Conservation (phyloP, 1,140 invertebrate genomes). For the Cardiocondyla obscurior region DNA sequence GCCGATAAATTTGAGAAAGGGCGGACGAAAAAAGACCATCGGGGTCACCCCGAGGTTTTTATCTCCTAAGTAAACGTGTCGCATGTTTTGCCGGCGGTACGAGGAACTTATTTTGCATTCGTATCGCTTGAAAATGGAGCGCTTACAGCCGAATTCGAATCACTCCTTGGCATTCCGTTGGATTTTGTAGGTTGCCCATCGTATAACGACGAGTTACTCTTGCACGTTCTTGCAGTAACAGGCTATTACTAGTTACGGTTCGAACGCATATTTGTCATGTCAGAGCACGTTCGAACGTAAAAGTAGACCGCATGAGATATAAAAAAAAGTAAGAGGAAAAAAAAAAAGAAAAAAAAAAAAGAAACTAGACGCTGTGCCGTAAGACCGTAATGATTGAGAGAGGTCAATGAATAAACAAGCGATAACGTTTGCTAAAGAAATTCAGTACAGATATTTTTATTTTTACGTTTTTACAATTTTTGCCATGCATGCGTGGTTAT, state of each 20-base stretch:
- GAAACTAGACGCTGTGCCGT: neutral
- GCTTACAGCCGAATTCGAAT: neutral
- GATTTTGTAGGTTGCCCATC: conserved; percentile 23
- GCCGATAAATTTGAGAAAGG: neutral
- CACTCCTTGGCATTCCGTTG: conserved; percentile 12
- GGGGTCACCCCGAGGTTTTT: neutral
- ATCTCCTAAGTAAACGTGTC: neutral
- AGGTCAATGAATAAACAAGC: conserved; percentile 45
- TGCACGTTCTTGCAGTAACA: conserved; percentile 28
- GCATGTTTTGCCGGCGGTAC: no score
- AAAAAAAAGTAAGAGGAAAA: neutral
- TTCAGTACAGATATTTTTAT: conserved; percentile 17
- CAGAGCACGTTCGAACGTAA: conserved; percentile 60
- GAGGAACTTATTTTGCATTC: neutral
- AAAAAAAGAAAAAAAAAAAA: no score
- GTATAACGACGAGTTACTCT: conserved; percentile 18
- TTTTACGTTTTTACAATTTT: neutral
- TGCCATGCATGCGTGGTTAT: neutral
- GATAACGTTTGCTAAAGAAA: conserved; percentile 14
- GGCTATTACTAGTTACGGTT: conserved; percentile 42
- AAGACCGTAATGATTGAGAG: conserved; percentile 24
- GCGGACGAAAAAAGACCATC: neutral
- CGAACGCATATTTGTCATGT: conserved; percentile 62
- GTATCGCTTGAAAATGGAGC: neutral
- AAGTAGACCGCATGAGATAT: conserved; percentile 15